A percentile compares a stretch with the other conserved stretches of the same genome.
phyloP scores from a whole-genome alignment of 2,113 vertebrate genomes.

The Shinisaurus crocodilurus region DNA sequence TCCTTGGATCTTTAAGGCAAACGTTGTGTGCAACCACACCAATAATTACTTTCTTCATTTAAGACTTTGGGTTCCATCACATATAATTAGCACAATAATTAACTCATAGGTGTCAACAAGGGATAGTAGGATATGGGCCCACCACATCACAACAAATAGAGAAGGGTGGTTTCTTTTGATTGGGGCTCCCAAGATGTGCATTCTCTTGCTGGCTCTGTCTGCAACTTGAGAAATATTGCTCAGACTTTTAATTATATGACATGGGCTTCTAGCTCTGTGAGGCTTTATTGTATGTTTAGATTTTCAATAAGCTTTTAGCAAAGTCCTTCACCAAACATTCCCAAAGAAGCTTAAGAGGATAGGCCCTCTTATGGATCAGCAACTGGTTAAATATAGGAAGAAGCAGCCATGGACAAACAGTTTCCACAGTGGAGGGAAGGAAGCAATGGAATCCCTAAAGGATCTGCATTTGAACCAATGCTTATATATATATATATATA shows the following conservation, averaged over 20 bases:
- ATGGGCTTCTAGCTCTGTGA: not conserved
- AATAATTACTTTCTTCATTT: constrained; percentile 60
- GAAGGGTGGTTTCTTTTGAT: not conserved
- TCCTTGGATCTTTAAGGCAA: constrained; percentile 3
- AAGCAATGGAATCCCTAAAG: not conserved
- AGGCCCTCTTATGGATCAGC: not conserved
- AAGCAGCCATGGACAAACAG: not conserved
- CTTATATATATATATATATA: not conserved
- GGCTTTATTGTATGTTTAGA: not conserved
- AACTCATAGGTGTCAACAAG: not conserved
- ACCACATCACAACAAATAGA: constrained; percentile 12
- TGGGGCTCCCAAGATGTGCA: not conserved
- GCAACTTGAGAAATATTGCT: not conserved
- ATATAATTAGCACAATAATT: constrained; percentile 62
- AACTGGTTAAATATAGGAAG: not conserved
- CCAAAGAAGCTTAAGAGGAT: not conserved
- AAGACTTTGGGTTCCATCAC: constrained; percentile 53
- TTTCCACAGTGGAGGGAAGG: not conserved
- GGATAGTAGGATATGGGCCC: not conserved
- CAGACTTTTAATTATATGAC: constrained; percentile 10
- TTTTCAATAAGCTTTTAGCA: not conserved
- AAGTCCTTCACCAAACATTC: not conserved
- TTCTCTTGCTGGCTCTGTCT: constrained; percentile 11
- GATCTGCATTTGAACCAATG: not conserved
- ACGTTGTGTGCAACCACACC: constrained; percentile 37